Evolutionary conservation across 2,113 vertebrate species (phyloP), one percentile per base, ranked within the genome.

Genomic region (Pungitius pungitius): DNA sequence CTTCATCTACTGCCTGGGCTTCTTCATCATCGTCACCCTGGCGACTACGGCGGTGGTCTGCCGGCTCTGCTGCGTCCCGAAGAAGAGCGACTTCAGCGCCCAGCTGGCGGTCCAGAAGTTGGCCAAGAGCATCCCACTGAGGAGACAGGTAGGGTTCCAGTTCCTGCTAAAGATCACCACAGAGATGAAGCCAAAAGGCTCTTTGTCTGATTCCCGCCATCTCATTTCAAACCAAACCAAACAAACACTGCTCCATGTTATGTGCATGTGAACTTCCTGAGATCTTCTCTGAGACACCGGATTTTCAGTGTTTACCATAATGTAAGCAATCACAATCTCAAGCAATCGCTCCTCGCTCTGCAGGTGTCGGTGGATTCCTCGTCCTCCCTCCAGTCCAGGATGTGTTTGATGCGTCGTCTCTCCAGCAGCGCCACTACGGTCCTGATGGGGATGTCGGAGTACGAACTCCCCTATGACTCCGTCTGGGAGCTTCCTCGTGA

Each of bases 311-410:
- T 35, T 35, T 35, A 35, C 6, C 33, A 35, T 35, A 35, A 35
- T 35, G 33, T 6, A 35, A 6, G 33, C 1, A 8, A 6, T 35
- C 7, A 7, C 33, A 6, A 35, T 35, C 33, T 35, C 33, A 35
- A 35, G 33, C 33, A 35, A 35, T 22, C 40, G 65, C 3, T 68
- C 11, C 6, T 24, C 4, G 5, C 2, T 69, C 63, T 55, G 33
- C 85, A 98, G 97, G 97, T 98, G 70, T 98, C 96, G 0, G 94
- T 96, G 0, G 95, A 96, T 74, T 98, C 96, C 51, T 96, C 94
- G 9, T 95, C 95, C 0, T 96, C 96, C 73, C 95, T 95, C 87
- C 94, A 96, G 69, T 98, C 96, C 0, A 95, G 95, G 1, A 92
- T 94, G 81, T 94, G 95, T 89, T 85, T 96, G 59, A 94, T 96